Percentiles rank a stretch among this genome's conserved stretches.
Conservation (phyloP, 2,113 vertebrate genomes). For the Chamaea fasciata region DNA sequence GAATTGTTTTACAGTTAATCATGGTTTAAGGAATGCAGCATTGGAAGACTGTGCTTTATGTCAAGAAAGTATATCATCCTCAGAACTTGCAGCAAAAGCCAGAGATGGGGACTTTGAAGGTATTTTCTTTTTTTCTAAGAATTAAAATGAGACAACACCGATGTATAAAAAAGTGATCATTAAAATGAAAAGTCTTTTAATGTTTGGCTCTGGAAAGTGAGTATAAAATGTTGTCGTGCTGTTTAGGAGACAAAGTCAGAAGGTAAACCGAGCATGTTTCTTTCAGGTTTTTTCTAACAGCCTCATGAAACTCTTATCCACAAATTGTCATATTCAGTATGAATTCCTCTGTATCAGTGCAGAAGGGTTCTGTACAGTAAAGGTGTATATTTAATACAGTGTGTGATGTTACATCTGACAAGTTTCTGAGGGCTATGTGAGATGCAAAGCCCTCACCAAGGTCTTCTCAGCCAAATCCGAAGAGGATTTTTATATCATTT, state of each 20-base stretch:
- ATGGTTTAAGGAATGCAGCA: conserved; percentile 81
- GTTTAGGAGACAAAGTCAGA: not conserved
- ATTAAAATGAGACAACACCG: not conserved
- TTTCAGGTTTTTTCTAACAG: not conserved
- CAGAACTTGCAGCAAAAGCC: conserved; percentile 90
- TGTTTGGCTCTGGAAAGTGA: not conserved
- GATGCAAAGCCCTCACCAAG: not conserved
- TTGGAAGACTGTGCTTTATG: conserved; percentile 94
- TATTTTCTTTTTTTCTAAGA: conserved; percentile 35
- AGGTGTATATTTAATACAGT: not conserved
- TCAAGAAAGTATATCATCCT: conserved; percentile 91
- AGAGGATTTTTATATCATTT: not conserved
- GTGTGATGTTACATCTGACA: not conserved
- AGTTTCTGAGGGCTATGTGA: not conserved
- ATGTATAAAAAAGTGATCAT: not conserved
- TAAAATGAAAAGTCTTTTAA: not conserved
- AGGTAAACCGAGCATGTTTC: not conserved
- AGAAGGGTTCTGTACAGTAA: not conserved
- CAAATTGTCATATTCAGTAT: not conserved
- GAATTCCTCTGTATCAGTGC: not conserved
- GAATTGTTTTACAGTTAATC: conserved; percentile 69
- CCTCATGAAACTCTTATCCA: not conserved
- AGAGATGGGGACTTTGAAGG: conserved; percentile 93
- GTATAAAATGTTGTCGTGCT: not conserved
- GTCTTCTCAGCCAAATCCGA: not conserved